These are phyloP conservation scores for Hormiphora californensis DNA, from an alignment of 37 sponge, comb jelly and placozoan genomes.

Conservation along the genomic window DNA sequence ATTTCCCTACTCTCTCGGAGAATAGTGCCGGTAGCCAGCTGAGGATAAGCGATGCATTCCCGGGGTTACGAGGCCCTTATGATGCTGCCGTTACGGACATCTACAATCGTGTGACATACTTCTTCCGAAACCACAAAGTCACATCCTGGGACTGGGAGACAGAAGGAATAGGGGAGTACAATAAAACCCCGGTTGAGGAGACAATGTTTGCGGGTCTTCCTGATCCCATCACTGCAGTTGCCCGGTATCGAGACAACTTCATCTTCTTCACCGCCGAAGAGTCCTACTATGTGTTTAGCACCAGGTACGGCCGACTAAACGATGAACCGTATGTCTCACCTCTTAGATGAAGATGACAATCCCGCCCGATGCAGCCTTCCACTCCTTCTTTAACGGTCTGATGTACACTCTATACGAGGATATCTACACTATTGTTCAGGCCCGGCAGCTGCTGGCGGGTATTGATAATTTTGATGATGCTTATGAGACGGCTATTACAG, in stretches of 20 bases:
- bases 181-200: background rate
- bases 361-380: background rate
- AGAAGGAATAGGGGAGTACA: background rate
- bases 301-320: background rate
- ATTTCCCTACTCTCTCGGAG: background rate
- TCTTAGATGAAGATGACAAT: no score
- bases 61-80: background rate
- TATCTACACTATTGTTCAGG: no score
- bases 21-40: background rate
- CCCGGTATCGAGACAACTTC: background rate
- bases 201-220: constrained; percentile 2
- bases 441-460: no score
- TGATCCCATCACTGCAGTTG: background rate
- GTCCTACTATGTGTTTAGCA: background rate
- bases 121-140: background rate
- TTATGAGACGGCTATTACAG: no score
- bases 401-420: no score
- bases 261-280: background rate
- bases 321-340: no score
- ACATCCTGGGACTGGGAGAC: background rate
- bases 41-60: background rate
- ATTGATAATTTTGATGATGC: no score
- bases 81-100: background rate
- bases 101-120: background rate
- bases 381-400: background rate